Percentiles rank a stretch among this genome's conserved stretches.
These are phyloP conservation scores for Brachirus orientalis DNA, from an alignment of 2,113 vertebrate genomes.

Conservation along the genomic window DNA sequence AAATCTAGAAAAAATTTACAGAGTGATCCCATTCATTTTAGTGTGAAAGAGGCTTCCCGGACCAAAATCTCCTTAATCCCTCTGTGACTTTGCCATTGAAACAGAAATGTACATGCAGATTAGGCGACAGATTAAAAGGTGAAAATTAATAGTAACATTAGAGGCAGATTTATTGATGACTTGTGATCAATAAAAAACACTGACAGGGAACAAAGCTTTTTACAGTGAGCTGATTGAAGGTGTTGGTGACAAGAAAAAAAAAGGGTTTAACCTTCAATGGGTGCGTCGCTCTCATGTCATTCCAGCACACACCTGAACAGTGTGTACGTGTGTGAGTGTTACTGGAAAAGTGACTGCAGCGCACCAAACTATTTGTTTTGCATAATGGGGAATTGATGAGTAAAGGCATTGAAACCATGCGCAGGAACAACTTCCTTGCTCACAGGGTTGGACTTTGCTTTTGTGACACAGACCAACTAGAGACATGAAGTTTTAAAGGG, in stretches of 20 bases:
- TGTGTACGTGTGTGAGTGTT: background rate
- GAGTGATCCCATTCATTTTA: no score
- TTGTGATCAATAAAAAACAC: no score
- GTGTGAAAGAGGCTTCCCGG: no score
- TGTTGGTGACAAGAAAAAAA: no score
- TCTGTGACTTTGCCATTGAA: no score
- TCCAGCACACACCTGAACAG: constrained; percentile 51
- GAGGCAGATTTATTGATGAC: background rate
- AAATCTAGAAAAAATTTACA: no score
- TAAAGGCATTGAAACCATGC: constrained; percentile 26
- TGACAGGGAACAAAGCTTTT: no score
- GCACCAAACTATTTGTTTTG: constrained; percentile 57
- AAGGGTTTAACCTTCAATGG: constrained; percentile 6
- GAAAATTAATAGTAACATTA: background rate
- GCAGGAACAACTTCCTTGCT: background rate
- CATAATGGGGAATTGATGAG: constrained; percentile 45
- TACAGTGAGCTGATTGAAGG: no score
- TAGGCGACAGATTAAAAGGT: no score
- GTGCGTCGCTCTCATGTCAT: constrained; percentile 47
- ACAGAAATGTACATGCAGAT: no score
- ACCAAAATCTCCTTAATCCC: no score
- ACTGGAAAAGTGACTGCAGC: constrained; percentile 33
- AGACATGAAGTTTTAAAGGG: background rate
- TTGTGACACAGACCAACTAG: no score
- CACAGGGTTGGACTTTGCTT: background rate